Evolutionary conservation across 2,113 vertebrate species (phyloP).

Genomic region (Ornithorhynchus anatinus): DNA sequence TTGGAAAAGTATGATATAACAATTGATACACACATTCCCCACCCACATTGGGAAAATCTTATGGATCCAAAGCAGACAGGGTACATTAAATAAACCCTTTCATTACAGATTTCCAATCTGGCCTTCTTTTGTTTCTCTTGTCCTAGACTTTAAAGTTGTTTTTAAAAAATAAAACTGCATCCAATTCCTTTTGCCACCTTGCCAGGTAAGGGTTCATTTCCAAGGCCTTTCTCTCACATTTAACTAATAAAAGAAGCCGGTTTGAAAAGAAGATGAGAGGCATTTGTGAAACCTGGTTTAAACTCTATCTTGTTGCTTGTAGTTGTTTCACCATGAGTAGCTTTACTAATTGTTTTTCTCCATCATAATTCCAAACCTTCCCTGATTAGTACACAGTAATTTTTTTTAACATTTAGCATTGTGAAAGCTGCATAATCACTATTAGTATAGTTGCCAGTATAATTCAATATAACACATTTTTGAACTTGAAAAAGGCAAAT

Average conservation of each 20-base stretch:
- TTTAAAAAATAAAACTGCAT: background rate
- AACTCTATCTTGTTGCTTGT: too few species aligned
- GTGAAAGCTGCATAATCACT: too few species aligned
- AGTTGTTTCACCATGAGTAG: too few species aligned
- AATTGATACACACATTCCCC: too few species aligned
- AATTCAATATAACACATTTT: too few species aligned
- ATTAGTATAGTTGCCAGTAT: too few species aligned
- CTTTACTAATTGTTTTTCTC: background rate
- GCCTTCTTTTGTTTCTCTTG: background rate
- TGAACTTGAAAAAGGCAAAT: too few species aligned
- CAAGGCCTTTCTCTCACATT: background rate
- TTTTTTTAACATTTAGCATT: too few species aligned
- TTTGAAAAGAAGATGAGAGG: background rate
- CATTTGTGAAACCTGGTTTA: background rate
- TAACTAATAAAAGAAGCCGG: background rate
- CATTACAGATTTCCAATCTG: background rate
- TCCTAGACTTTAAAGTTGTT: background rate
- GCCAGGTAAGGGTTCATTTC: background rate
- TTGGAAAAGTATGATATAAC: too few species aligned
- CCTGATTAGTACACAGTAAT: background rate
- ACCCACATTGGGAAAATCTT: too few species aligned
- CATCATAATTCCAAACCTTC: background rate
- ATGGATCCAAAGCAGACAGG: too few species aligned
- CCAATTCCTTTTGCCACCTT: background rate
- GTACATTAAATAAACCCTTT: too few species aligned